Percentiles rank a stretch among this genome's conserved stretches.
Evolutionary conservation across 2,888 invertebrate species (phyloP).

Genomic region (Agrochola litura): DNA sequence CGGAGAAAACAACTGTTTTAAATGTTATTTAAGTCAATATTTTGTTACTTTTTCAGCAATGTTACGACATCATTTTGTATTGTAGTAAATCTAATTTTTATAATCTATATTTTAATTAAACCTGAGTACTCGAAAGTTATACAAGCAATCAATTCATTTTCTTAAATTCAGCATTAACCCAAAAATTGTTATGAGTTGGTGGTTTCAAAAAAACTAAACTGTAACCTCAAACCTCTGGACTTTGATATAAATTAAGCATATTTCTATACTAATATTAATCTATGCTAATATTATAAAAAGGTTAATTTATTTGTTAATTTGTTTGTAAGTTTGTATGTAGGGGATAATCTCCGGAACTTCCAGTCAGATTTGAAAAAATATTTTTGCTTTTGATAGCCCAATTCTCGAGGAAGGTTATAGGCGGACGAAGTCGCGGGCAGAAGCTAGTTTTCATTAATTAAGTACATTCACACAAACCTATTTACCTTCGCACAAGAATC

Average conservation of each 20-base stretch:
- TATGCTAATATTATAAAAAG: too few relatives aligned
- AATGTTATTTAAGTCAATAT: neutral
- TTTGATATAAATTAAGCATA: too few relatives aligned
- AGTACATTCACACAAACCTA: neutral
- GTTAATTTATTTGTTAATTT: too few relatives aligned
- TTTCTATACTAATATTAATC: too few relatives aligned
- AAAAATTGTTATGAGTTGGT: neutral
- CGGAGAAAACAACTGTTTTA: neutral
- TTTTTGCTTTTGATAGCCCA: too few relatives aligned
- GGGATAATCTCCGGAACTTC: neutral
- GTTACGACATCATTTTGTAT: neutral
- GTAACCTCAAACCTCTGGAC: neutral
- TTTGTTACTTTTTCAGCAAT: neutral
- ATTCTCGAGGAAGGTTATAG: too few relatives aligned
- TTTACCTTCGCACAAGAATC: constrained; percentile 14
- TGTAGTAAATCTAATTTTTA: neutral
- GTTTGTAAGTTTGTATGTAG: neutral
- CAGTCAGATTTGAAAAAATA: too few relatives aligned
- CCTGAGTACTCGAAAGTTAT: neutral
- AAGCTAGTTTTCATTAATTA: neutral
- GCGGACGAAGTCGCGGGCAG: fast-evolving
- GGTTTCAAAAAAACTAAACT: neutral
- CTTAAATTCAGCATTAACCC: too few relatives aligned
- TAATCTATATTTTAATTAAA: neutral
- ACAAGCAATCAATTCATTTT: too few relatives aligned